Conservation (phyloP, 2,113 vertebrate species). For the Ifrita kowaldi region DNA sequence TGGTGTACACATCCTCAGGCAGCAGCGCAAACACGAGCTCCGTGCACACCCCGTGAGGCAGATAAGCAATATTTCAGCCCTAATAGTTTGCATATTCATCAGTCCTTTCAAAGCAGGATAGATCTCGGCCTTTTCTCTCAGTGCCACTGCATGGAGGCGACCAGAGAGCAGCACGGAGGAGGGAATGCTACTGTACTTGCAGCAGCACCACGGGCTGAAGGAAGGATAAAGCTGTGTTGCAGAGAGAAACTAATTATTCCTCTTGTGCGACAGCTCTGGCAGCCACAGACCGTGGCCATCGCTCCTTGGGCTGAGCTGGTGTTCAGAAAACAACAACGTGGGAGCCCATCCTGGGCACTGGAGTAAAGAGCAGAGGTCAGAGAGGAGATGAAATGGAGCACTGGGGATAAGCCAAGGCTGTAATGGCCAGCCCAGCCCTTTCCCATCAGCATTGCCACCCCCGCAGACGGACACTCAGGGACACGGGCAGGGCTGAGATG, state of each 20-base stretch:
- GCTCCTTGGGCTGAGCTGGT: not conserved
- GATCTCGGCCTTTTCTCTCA: not conserved
- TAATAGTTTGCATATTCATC: not conserved
- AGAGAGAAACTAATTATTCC: not conserved
- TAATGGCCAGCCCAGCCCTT: not conserved
- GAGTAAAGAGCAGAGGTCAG: not conserved
- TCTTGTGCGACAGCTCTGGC: not conserved
- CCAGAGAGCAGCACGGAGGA: not conserved
- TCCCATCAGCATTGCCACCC: not conserved
- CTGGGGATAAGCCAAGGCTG: not conserved
- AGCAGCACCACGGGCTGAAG: not conserved
- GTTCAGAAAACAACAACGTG: not conserved
- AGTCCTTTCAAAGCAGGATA: not conserved
- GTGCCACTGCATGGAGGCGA: not conserved
- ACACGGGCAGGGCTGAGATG: fast-evolving
- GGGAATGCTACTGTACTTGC: not conserved
- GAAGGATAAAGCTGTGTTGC: not conserved
- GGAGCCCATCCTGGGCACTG: not conserved
- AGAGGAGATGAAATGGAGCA: fast-evolving
- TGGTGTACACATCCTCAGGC: not conserved
- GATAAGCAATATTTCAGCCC: not conserved
- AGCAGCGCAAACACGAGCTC: not conserved
- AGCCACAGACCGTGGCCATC: not conserved
- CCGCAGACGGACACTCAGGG: fast-evolving
- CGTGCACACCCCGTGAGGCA: not conserved